Percentiles rank a stretch among this genome's conserved stretches.
These are phyloP conservation scores for Aphis gossypii DNA, from an alignment of 1,140 invertebrate species.

Conservation along the genomic window DNA sequence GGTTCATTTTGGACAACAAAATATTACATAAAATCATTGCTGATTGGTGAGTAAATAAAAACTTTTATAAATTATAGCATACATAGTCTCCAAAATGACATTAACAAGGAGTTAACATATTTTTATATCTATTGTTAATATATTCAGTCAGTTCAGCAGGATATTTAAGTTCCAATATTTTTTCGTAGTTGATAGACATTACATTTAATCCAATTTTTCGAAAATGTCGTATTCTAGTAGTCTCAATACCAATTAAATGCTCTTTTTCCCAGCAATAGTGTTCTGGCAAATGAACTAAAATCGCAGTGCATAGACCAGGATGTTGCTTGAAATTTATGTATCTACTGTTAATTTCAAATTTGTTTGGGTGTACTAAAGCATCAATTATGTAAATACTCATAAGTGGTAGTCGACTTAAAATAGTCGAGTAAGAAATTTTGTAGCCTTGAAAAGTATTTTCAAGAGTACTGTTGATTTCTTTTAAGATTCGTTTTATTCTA, in stretches of 20 bases:
- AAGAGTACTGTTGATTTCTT: constrained; percentile 66
- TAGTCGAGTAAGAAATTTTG: constrained; percentile 22
- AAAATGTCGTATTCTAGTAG: constrained; percentile 71
- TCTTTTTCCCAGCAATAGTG: constrained; percentile 70
- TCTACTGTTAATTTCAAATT: constrained; percentile 20
- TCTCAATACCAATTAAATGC: constrained; percentile 70
- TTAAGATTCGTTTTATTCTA: constrained; percentile 67
- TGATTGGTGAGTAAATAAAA: constrained; percentile 73
- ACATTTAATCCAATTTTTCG: constrained; percentile 72
- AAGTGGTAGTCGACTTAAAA: constrained; percentile 67
- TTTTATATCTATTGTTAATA: constrained; percentile 33
- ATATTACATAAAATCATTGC: constrained; percentile 61
- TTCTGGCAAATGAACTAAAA: constrained; percentile 73
- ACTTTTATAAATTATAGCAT: constrained; percentile 13
- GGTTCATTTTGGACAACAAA: constrained; percentile 41
- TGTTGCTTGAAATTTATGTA: constrained; percentile 55
- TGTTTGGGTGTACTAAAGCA: constrained; percentile 67
- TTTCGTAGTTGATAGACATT: constrained; percentile 69
- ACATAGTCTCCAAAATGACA: constrained; percentile 11
- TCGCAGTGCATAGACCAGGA: constrained; percentile 64
- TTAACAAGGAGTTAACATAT: constrained; percentile 44
- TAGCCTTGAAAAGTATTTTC: constrained; percentile 58
- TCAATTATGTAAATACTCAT: constrained; percentile 72
- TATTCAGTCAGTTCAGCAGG: constrained; percentile 49
- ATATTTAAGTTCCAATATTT: constrained; percentile 65